Percentiles rank a stretch among this genome's conserved stretches.
These are phyloP conservation scores for Athalia circularis DNA, from an alignment of 2,888 invertebrate species.

Conservation along the genomic window DNA sequence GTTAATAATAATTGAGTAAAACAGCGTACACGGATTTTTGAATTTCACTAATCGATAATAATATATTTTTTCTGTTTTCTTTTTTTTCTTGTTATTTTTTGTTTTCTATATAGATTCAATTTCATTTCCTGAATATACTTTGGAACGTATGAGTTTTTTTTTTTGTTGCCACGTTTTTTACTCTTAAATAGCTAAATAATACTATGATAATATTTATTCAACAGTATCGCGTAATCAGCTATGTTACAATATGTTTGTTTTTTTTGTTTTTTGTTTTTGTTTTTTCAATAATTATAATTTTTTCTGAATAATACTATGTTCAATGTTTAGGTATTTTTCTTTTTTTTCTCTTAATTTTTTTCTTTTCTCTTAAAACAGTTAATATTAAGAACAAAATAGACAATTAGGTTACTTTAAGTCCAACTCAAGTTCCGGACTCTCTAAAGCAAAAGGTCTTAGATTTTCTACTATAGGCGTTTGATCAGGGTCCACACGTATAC, in stretches of 20 bases:
- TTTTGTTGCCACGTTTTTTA: constrained; percentile 6
- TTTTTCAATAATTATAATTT: constrained; percentile 48
- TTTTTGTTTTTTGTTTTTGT: constrained; percentile 46
- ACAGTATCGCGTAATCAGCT: constrained; percentile 45
- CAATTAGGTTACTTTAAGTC: constrained; percentile 66
- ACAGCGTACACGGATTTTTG: background rate
- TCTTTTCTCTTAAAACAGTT: constrained; percentile 27
- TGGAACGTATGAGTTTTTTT: constrained; percentile 33
- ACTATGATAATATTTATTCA: constrained; percentile 39
- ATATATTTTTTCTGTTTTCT: background rate
- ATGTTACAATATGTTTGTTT: constrained; percentile 47
- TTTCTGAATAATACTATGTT: constrained; percentile 41
- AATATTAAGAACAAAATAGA: constrained; percentile 24
- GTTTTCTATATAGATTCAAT: background rate
- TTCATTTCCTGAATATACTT: constrained; percentile 17
- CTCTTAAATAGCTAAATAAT: constrained; percentile 27
- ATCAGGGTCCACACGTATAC: constrained; percentile 83
- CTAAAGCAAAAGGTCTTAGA: constrained; percentile 69
- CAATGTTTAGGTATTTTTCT: constrained; percentile 27
- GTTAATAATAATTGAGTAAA: background rate
- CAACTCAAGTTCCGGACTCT: constrained; percentile 68
- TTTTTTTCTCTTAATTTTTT: constrained; percentile 29
- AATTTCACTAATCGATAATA: constrained; percentile 12
- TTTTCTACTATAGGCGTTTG: constrained; percentile 78
- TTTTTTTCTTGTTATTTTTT: background rate